phyloP scores from a whole-genome alignment of 1,140 invertebrate genomes.

The Brachionus asplanchnoidis region DNA sequence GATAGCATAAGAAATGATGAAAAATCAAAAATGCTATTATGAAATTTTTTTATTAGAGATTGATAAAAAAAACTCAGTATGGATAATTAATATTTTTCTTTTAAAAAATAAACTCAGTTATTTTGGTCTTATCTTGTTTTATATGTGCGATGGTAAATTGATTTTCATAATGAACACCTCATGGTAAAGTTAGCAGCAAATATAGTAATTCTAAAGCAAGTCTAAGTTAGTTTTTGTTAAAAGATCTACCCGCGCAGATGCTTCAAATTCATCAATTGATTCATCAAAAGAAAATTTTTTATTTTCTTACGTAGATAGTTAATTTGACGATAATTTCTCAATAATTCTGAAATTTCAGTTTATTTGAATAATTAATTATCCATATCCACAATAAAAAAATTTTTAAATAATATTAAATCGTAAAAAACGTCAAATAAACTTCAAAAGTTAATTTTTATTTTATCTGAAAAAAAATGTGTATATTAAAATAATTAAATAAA shows the following conservation, averaged over 20 bases:
- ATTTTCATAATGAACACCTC: not conserved
- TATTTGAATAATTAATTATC: not conserved
- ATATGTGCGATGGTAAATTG: not conserved
- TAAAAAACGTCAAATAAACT: not conserved
- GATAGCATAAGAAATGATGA: not conserved
- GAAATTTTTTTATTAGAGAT: not conserved
- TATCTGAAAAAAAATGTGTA: not conserved
- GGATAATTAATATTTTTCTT: not conserved
- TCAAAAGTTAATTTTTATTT: not conserved
- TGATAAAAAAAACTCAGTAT: not conserved
- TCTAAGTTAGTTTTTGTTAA: not conserved
- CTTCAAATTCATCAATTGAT: not conserved
- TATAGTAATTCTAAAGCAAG: not conserved
- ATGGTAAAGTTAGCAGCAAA: not conserved
- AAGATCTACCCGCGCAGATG: not conserved
- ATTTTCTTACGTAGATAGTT: too few relatives aligned
- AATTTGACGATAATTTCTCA: not conserved
- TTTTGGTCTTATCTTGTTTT: not conserved
- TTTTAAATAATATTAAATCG: too few relatives aligned
- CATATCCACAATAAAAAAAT: not conserved
- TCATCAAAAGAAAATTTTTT: too few relatives aligned
- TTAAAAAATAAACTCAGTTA: not conserved
- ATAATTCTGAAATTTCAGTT: not conserved
- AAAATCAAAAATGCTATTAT: not conserved
- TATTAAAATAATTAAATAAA: not conserved